These are phyloP conservation scores for Strix aluco DNA, from an alignment of 2,113 vertebrate genomes.

Conservation along the genomic window DNA sequence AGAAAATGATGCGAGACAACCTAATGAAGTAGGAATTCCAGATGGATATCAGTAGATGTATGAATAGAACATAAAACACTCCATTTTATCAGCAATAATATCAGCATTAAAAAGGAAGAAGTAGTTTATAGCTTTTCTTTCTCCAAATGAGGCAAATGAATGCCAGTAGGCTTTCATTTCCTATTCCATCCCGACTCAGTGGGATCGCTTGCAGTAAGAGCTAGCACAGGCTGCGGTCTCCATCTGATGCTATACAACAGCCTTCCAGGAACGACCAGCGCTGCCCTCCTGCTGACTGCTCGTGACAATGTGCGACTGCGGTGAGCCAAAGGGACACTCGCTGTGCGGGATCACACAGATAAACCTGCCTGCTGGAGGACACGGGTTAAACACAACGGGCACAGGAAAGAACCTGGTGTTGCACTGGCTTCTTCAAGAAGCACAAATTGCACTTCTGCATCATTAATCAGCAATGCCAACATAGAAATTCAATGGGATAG, in stretches of 20 bases:
- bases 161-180: background rate
- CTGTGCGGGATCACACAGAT: background rate
- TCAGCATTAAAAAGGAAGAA: background rate
- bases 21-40: slow-evolving; percentile 39
- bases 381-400: background rate
- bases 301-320: rapidly evolving
- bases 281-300: background rate
- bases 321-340: background rate
- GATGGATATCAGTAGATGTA: background rate
- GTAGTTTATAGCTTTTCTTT: background rate
- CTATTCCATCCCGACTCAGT: background rate
- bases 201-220: background rate
- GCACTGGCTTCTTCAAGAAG: background rate
- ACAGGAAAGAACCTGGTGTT: background rate
- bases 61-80: background rate
- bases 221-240: background rate
- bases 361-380: background rate
- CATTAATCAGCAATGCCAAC: rapidly evolving
- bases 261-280: background rate
- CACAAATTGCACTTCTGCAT: background rate
- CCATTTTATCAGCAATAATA: background rate
- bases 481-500: rapidly evolving
- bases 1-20: background rate
- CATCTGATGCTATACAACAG: background rate
- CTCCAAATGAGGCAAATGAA: background rate